These are phyloP conservation scores for Hybos culiciformis DNA, from an alignment of 2,888 invertebrate genomes.

Conservation along the genomic window DNA sequence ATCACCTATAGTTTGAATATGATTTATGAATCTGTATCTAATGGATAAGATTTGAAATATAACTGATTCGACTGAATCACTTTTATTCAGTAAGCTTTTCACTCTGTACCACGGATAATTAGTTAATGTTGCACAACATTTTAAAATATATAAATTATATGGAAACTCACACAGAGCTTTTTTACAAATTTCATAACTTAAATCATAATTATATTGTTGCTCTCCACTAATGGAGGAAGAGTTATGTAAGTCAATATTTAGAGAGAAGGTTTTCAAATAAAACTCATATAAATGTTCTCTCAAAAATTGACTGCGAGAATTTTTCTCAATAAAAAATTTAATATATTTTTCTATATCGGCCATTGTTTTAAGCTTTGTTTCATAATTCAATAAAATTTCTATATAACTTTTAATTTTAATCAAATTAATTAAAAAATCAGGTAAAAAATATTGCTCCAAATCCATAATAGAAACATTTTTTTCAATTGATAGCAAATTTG, in stretches of 20 bases:
- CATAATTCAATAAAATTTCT: constrained; percentile 18
- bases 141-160: constrained; percentile 43
- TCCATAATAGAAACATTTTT: constrained; percentile 21
- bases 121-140: constrained; percentile 33
- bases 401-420: constrained; percentile 22
- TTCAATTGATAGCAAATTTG: constrained; percentile 18
- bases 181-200: constrained; percentile 33
- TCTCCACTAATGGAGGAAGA: constrained; percentile 33
- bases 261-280: constrained; percentile 24
- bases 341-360: constrained; percentile 20
- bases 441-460: constrained; percentile 26
- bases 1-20: constrained; percentile 9
- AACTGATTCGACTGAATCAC: constrained; percentile 36
- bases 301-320: constrained; percentile 20
- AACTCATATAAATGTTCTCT: constrained; percentile 38
- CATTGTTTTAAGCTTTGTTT: constrained; percentile 19
- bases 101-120: constrained; percentile 42
- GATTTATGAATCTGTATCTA: constrained; percentile 21
- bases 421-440: constrained; percentile 22
- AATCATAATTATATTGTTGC: too few relatives aligned
- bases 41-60: constrained; percentile 37
- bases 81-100: constrained; percentile 33
- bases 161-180: constrained; percentile 39
- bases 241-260: constrained; percentile 21
- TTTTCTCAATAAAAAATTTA: constrained; percentile 16